Conservation (phyloP, 2,797 vertebrate species). For the Rhinichthys osculus region DNA sequence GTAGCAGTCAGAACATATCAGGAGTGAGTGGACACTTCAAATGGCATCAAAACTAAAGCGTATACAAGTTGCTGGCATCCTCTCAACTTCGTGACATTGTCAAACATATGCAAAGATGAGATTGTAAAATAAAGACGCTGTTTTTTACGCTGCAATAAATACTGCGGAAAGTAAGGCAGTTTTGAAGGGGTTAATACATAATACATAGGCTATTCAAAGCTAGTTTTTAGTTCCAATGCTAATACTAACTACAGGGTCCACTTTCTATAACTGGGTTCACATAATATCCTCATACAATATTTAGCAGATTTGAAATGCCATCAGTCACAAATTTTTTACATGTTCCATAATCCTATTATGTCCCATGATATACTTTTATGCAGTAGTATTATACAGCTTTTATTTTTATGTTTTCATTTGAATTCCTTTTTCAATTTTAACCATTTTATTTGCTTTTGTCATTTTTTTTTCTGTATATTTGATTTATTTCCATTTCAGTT, state of each 20-base stretch:
- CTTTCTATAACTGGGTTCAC: neutral
- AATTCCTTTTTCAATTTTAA: neutral
- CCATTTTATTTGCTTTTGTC: neutral
- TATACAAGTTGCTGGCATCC: slow-evolving; percentile 51
- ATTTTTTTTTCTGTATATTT: neutral
- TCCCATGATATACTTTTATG: neutral
- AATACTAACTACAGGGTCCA: neutral
- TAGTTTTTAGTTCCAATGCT: neutral
- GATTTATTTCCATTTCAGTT: neutral
- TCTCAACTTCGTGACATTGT: slow-evolving; percentile 52
- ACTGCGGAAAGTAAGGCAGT: neutral
- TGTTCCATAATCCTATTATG: neutral
- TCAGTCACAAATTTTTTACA: neutral
- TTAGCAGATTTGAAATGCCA: neutral
- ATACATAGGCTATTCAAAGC: neutral
- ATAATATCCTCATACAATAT: neutral
- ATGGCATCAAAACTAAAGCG: slow-evolving; percentile 64
- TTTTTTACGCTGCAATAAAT: slow-evolving; percentile 2
- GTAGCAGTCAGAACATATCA: slow-evolving; percentile 79
- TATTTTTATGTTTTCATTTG: neutral
- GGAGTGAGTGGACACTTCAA: slow-evolving; percentile 62
- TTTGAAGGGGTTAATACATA: neutral
- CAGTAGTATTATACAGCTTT: neutral
- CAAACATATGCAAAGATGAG: slow-evolving; percentile 48
- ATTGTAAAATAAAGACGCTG: slow-evolving; percentile 36